Evolutionary conservation across 2,113 vertebrate genomes (phyloP), one percentile per base, ranked within the genome.

Genomic region (Caracal caracal): DNA sequence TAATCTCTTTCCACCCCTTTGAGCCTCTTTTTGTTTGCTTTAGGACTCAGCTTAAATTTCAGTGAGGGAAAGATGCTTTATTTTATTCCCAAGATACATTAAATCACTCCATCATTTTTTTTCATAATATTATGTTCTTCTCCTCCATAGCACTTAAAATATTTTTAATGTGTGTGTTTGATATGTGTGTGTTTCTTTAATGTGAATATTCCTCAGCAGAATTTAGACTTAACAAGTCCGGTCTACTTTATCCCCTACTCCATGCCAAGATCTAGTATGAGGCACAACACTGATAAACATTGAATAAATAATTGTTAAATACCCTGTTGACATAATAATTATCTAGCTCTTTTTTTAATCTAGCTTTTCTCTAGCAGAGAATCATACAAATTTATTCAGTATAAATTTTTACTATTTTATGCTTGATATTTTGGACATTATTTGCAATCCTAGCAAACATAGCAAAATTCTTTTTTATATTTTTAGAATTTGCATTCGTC

Each of bases 41-140:
- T 35, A 86, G 10, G 8, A 37, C 73, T 95, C 9, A 82, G 11
- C 6, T 91, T 94, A 81, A 79, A 86, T 95, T 79, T 65, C 53
- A 89, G 4, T 63, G 22, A 47, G 10, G 16, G 13, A 88, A 37
- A 59, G 0, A 1, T 56, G 33, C 35, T 95, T 85, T 81, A 7
- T 87, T 80, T 88, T 90, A 75, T 93, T 93, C 1, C 13, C 16
- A 6, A 68, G 47, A 75, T 75, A 82, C 8, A 89, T 49, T 40
- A 63, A 88, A 88, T 94, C 8, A 56, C 12, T 88, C 10, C 10
- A 84, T 43, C 92, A 37, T 82, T 68, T 96, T 95, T 94, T 93
- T 30, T 81, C n/a, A 88, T 76, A 76, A 51, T 6, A 73, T 93
- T 61, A 1, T 56, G 28, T 53, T 90, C 28, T 82, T 84, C 95